Percentiles rank a stretch among this genome's conserved stretches.
These are phyloP conservation scores for Pachyseris speciosa DNA, from an alignment of 64 coral and sea anemone genomes.

Conservation along the genomic window DNA sequence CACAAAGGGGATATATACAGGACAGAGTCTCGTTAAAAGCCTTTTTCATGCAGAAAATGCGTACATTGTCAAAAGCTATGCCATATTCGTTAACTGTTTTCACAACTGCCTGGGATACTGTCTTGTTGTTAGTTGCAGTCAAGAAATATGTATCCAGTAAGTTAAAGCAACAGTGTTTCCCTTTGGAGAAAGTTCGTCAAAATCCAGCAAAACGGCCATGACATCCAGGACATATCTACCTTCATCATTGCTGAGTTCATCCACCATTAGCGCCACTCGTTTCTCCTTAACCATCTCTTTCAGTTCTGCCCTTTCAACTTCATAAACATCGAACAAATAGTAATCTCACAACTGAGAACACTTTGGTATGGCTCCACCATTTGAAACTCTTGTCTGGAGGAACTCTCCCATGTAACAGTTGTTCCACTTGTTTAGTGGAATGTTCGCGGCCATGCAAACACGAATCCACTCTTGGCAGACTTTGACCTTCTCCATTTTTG, in stretches of 20 bases:
- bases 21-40: constrained; percentile 14
- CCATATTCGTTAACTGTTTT: constrained; percentile 43
- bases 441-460: constrained; percentile 51
- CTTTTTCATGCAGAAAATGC: constrained; percentile 38
- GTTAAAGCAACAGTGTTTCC: constrained; percentile 48
- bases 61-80: constrained; percentile 47
- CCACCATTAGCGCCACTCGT: not conserved
- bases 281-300: not conserved
- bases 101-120: constrained; percentile 24
- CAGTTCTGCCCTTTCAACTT: not conserved
- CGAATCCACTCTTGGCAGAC: constrained; percentile 64
- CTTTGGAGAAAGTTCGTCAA: constrained; percentile 45
- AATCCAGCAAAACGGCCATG: constrained; percentile 42
- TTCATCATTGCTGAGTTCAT: constrained; percentile 51
- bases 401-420: not conserved
- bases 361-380: constrained; percentile 52
- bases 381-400: not conserved
- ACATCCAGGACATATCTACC: constrained; percentile 45
- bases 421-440: constrained; percentile 49
- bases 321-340: constrained; percentile 13
- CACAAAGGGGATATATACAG: constrained; percentile 9
- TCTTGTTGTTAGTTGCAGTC: constrained; percentile 48
- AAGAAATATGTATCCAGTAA: constrained; percentile 38
- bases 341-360: constrained; percentile 41
- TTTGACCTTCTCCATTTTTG: constrained; percentile 57